Percentiles rank a stretch among this genome's conserved stretches.
phyloP scores from a whole-genome alignment of 2,888 invertebrate species.

The Rhagophthalmus giganteus region DNA sequence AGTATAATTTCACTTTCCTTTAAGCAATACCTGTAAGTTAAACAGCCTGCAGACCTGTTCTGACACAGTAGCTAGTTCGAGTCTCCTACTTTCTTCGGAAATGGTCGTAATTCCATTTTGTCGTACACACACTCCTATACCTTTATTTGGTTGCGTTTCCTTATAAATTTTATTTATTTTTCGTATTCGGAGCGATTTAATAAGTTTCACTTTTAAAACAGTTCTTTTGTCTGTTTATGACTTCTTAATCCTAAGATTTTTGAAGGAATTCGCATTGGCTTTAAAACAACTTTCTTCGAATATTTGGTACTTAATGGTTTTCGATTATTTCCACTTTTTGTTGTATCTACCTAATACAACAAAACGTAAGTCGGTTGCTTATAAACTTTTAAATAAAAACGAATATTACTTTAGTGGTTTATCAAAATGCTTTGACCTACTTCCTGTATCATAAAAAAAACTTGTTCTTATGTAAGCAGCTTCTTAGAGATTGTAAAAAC shows the following conservation, averaged over 20 bases:
- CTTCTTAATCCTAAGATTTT: too few relatives aligned
- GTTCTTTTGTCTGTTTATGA: too few relatives aligned
- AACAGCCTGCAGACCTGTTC: conserved; percentile 14
- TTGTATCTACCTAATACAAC: not conserved
- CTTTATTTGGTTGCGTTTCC: not conserved
- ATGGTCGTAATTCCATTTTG: conserved; percentile 1
- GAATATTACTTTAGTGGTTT: not conserved
- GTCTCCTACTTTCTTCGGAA: conserved; percentile 39
- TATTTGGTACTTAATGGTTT: not conserved
- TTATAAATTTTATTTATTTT: not conserved
- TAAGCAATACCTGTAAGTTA: conserved; percentile 14
- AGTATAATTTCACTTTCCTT: conserved; percentile 29
- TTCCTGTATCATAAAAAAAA: not conserved
- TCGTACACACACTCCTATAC: not conserved
- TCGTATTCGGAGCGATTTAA: not conserved
- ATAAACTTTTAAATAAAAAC: not conserved
- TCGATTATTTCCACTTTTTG: not conserved
- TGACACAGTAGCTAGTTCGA: conserved; percentile 42
- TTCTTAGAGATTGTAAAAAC: not conserved
- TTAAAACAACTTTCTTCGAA: not conserved
- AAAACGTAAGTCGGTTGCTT: not conserved
- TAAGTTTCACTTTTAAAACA: too few relatives aligned
- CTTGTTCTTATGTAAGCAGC: not conserved
- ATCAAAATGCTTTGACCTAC: not conserved
- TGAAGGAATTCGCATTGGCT: not conserved